These are phyloP conservation scores for Myotis findleyi DNA, from an alignment of 2,797 vertebrate genomes.

Conservation along the genomic window DNA sequence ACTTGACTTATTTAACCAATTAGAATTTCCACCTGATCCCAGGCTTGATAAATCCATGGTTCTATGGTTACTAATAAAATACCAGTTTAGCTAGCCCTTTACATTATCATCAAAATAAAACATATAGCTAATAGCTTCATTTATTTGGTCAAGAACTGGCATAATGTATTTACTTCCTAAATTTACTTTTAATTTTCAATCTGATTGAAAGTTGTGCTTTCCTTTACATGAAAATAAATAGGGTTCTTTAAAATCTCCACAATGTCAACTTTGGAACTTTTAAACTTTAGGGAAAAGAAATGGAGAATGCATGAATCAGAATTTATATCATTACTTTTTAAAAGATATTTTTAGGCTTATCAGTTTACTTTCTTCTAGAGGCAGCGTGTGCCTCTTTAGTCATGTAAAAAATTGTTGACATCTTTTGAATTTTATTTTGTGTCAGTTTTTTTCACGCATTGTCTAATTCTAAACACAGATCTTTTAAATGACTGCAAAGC, in stretches of 20 bases:
- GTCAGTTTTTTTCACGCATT: constrained; percentile 46
- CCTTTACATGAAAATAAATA: constrained; percentile 3
- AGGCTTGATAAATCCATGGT: neutral
- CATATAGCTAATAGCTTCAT: neutral
- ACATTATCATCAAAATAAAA: constrained; percentile 17
- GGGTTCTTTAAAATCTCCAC: neutral
- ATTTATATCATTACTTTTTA: neutral
- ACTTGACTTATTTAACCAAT: neutral
- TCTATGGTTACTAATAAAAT: neutral
- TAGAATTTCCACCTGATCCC: neutral
- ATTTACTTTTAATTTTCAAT: constrained; percentile 43
- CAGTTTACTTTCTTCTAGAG: neutral
- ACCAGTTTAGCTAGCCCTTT: neutral
- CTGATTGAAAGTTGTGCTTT: neutral
- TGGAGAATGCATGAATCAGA: neutral
- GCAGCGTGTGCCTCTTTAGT: neutral
- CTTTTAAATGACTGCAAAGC: neutral
- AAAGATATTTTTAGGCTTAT: neutral
- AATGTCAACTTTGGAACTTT: neutral
- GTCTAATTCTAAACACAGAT: constrained; percentile 1
- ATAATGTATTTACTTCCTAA: neutral
- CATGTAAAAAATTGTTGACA: neutral
- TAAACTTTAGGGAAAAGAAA: neutral
- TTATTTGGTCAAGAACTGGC: neutral
- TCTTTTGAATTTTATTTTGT: constrained; percentile 21